phyloP scores from a whole-genome alignment of 1,140 invertebrate species.

The Vanessa atalanta region DNA sequence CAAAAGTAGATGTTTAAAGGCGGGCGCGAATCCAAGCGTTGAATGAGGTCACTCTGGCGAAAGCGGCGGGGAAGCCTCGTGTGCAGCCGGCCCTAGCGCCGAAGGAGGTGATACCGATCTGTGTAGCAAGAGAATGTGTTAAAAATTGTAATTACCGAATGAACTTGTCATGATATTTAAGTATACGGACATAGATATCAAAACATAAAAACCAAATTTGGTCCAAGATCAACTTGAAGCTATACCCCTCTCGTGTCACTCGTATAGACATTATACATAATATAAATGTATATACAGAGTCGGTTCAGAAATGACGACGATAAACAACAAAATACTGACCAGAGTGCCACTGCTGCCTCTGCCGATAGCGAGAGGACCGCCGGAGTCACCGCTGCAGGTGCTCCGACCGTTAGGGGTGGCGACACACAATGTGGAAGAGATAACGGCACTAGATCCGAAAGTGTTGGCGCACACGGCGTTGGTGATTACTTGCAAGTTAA shows the following conservation, averaged over 20 bases:
- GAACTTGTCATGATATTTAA: too few species aligned
- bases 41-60: conserved; percentile 35
- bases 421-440: conserved; percentile 5
- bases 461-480: conserved; percentile 45
- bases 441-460: conserved; percentile 15
- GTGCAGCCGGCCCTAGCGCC: conserved; percentile 25
- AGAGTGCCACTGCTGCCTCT: conserved; percentile 16
- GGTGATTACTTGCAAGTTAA: conserved; percentile 50
- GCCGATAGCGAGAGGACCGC: conserved; percentile 30
- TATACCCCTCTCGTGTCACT: too few species aligned
- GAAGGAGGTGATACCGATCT: conserved; percentile 41
- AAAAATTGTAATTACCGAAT: too few species aligned
- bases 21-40: conserved; percentile 29
- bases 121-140: background rate
- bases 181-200: too few species aligned
- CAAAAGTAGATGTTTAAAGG: background rate
- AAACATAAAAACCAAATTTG: too few species aligned
- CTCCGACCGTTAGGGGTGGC: background rate
- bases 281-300: too few species aligned
- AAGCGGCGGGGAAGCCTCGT: conserved; percentile 34
- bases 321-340: conserved; percentile 22
- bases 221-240: too few species aligned
- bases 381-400: conserved; percentile 31
- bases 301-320: too few species aligned
- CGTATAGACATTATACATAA: too few species aligned